Evolutionary conservation across 1,140 invertebrate species (phyloP).

Genomic region (Babylonia areolata): DNA sequence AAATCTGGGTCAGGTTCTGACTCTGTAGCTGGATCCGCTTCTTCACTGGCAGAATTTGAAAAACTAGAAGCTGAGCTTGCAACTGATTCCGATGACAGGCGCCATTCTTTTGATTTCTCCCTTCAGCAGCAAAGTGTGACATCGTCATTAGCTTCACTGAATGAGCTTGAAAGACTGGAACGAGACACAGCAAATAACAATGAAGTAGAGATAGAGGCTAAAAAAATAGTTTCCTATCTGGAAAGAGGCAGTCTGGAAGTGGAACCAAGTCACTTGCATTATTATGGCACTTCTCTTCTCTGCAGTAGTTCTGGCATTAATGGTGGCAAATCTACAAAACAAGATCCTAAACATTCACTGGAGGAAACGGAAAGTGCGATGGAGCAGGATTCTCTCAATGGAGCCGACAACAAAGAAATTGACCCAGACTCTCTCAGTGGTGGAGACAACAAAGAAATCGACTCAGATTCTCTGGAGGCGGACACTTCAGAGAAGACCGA

Average conservation of each 20-base stretch:
- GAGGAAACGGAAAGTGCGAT: constrained; percentile 63
- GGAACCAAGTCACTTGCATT: constrained; percentile 34
- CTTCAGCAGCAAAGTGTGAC: constrained; percentile 60
- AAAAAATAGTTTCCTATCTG: constrained; percentile 82
- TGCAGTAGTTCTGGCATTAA: constrained; percentile 37
- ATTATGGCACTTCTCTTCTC: constrained; percentile 69
- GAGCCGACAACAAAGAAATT: constrained; percentile 56
- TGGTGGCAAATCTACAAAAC: constrained; percentile 58
- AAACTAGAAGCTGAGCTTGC: constrained; percentile 65
- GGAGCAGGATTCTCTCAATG: constrained; percentile 73
- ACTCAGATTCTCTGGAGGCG: constrained; percentile 68
- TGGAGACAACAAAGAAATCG: constrained; percentile 52
- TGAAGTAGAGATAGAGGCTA: constrained; percentile 72
- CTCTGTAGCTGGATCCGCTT: constrained; percentile 78
- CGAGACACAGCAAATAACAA: constrained; percentile 64
- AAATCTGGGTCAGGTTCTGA: constrained; percentile 33
- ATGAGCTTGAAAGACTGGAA: constrained; percentile 73
- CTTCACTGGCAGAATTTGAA: constrained; percentile 71
- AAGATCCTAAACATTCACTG: constrained; percentile 70
- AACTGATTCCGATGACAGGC: constrained; percentile 49
- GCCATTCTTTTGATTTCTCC: constrained; percentile 63
- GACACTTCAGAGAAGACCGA: constrained; percentile 69
- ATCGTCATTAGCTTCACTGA: constrained; percentile 75
- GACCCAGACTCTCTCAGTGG: constrained; percentile 74
- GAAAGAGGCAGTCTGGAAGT: constrained; percentile 82